A percentile compares a stretch with the other conserved stretches of the same genome.
phyloP scores from a whole-genome alignment of 1,140 invertebrate genomes.

The Lerema accius region DNA sequence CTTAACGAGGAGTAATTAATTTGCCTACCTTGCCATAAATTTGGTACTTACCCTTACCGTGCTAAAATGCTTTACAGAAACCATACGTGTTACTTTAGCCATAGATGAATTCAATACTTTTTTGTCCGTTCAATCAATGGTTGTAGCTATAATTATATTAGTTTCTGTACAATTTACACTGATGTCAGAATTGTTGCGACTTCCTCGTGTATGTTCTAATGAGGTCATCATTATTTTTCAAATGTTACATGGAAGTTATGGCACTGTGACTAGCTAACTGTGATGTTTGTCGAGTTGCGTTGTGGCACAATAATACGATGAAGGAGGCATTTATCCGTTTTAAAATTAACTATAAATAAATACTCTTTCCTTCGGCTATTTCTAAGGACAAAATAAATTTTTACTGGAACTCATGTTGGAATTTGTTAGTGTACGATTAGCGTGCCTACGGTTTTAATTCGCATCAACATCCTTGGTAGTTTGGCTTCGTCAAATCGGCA shows the following conservation, averaged over 20 bases:
- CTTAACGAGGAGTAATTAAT: too few relatives aligned
- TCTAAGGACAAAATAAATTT: neutral
- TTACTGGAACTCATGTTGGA: neutral
- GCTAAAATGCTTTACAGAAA: too few relatives aligned
- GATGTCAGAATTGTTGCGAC: neutral
- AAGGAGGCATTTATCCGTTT: too few relatives aligned
- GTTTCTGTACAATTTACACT: neutral
- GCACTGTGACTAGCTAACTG: neutral
- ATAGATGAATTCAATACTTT: too few relatives aligned
- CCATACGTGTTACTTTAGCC: too few relatives aligned
- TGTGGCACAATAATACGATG: too few relatives aligned
- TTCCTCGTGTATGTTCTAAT: neutral
- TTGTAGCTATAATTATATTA: neutral
- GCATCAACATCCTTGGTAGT: constrained; percentile 36
- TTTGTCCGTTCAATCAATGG: too few relatives aligned
- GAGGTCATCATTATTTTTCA: neutral
- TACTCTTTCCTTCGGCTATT: neutral
- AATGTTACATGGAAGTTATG: neutral
- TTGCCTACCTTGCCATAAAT: too few relatives aligned
- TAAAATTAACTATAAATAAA: too few relatives aligned
- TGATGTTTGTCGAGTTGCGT: neutral
- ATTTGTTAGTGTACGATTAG: too few relatives aligned
- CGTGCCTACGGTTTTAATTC: neutral
- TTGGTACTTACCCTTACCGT: too few relatives aligned
- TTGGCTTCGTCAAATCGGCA: constrained; percentile 44